Evolutionary conservation across 2,888 invertebrate genomes (phyloP).

Genomic region (Plutella xylostella): DNA sequence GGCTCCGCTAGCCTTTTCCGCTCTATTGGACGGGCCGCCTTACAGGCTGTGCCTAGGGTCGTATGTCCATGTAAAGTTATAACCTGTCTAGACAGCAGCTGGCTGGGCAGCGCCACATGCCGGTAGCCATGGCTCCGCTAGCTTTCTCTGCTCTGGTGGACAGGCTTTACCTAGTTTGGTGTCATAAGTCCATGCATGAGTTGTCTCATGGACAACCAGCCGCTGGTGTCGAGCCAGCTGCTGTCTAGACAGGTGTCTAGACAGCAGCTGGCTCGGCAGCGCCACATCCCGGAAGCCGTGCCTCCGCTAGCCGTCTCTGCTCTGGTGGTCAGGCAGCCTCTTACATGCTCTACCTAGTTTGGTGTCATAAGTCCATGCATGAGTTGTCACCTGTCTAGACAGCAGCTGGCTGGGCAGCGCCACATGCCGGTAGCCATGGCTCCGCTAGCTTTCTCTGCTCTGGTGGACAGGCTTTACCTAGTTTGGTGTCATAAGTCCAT

Average conservation of each 20-base stretch:
- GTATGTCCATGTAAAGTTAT: too few species aligned
- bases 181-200: too few species aligned
- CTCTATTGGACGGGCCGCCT: conserved; percentile 69
- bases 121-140: conserved; percentile 21
- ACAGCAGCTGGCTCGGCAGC: conserved; percentile 71
- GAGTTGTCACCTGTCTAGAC: conserved; percentile 47
- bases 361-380: too few species aligned
- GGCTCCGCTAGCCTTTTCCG: conserved; percentile 52
- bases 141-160: too few species aligned
- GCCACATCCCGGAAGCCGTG: conserved; percentile 37
- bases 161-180: too few species aligned
- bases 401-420: conserved; percentile 72
- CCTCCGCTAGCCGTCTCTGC: conserved; percentile 54
- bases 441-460: too few species aligned
- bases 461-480: too few species aligned
- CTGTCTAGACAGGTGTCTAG: conserved; percentile 43
- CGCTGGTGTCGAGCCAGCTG: too few species aligned
- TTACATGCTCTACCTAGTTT: conserved; percentile 40
- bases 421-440: conserved; percentile 31
- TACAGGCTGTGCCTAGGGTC: too few species aligned
- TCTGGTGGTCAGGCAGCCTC: conserved; percentile 70
- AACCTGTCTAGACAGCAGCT: conserved; percentile 64
- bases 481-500: too few species aligned
- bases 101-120: conserved; percentile 66
- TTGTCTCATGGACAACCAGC: too few species aligned